These are phyloP conservation scores for Galerucella calmariensis DNA, from an alignment of 2,888 invertebrate species.

Conservation along the genomic window DNA sequence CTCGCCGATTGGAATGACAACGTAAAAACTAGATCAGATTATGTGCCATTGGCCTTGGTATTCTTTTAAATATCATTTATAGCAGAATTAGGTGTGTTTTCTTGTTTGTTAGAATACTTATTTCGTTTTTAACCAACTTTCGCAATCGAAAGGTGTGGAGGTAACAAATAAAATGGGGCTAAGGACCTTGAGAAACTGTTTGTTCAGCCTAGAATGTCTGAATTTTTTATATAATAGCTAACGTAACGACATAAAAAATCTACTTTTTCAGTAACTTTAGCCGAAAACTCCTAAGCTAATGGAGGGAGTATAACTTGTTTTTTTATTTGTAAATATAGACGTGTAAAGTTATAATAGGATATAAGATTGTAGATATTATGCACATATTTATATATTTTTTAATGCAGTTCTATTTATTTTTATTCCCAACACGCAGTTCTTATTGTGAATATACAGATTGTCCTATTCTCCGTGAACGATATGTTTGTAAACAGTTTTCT, in stretches of 20 bases:
- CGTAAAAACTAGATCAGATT: not conserved
- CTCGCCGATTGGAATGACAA: not conserved
- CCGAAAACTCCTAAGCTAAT: conserved; percentile 49
- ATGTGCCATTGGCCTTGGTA: not conserved
- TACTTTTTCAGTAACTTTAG: not conserved
- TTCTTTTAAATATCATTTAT: conserved; percentile 2
- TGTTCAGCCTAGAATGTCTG: not conserved
- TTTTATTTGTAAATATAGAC: conserved; percentile 58
- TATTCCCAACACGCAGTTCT: conserved; percentile 27
- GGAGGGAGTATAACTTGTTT: conserved; percentile 55
- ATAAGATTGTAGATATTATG: conserved; percentile 57
- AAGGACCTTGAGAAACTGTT: not conserved
- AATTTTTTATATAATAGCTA: not conserved
- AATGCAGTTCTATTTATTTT: conserved; percentile 58
- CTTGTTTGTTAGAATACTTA: not conserved
- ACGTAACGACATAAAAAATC: not conserved
- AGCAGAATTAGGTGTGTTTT: conserved; percentile 4
- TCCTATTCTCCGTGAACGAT: conserved; percentile 1
- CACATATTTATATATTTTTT: conserved; percentile 49
- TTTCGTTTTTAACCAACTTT: not conserved
- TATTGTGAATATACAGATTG: not conserved
- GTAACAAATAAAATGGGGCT: not conserved
- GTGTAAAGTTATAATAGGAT: conserved; percentile 58
- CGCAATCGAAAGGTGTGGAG: not conserved
- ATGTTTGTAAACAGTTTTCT: conserved; percentile 26